These are phyloP conservation scores for Antidorcas marsupialis DNA, from an alignment of 2,113 vertebrate species.

Conservation along the genomic window DNA sequence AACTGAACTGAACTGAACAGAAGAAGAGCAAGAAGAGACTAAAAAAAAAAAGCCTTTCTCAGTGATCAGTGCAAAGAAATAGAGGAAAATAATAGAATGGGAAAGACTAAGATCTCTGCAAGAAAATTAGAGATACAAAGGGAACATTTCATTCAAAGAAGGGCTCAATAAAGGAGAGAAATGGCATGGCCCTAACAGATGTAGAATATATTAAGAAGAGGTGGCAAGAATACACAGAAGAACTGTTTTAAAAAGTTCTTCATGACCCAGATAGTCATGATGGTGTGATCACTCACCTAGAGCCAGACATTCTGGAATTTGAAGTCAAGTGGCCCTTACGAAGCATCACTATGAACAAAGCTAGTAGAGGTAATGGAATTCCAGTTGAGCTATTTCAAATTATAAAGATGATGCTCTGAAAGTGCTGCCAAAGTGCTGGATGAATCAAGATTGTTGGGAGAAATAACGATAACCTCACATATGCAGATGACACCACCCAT, in stretches of 20 bases:
- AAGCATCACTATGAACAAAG: background rate
- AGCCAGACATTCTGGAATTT: background rate
- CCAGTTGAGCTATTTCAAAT: background rate
- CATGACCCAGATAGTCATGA: background rate
- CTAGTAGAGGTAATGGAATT: background rate
- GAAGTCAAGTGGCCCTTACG: background rate
- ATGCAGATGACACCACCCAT: background rate
- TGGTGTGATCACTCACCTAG: background rate
- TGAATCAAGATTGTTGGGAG: background rate
- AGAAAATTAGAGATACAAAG: background rate
- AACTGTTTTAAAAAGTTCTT: background rate
- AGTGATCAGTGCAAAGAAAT: background rate
- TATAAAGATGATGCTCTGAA: background rate
- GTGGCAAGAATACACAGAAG: background rate
- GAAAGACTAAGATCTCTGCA: background rate
- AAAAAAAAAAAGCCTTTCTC: background rate
- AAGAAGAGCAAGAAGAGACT: background rate
- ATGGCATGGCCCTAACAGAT: background rate
- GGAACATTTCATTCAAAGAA: background rate
- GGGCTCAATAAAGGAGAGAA: background rate
- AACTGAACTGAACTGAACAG: background rate
- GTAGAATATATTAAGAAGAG: background rate
- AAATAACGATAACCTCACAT: background rate
- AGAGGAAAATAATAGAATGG: background rate
- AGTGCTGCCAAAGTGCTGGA: background rate